phyloP scores from a whole-genome alignment of 2,797 vertebrate genomes.

The Enteromius unitaeniatus region DNA sequence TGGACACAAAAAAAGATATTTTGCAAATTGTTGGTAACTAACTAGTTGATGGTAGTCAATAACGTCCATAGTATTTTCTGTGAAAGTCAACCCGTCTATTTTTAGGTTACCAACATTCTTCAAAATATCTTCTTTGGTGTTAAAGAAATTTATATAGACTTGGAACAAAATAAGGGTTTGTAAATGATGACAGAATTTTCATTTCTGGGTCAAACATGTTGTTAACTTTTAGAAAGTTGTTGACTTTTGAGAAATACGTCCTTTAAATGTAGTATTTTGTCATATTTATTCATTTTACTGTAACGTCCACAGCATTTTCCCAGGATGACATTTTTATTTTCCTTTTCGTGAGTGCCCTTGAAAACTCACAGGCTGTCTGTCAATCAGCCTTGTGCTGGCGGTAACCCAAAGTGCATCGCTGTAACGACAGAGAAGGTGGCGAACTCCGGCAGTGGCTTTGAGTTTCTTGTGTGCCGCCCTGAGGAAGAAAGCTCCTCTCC shows the following conservation, averaged over 20 bases:
- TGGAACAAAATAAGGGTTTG: neutral
- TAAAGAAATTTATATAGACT: neutral
- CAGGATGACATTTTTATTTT: constrained; percentile 7
- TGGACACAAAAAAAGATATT: neutral
- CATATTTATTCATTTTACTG: constrained; percentile 12
- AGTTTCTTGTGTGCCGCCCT: constrained; percentile 32
- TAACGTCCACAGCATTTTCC: constrained; percentile 22
- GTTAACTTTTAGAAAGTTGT: neutral
- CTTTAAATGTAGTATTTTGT: neutral
- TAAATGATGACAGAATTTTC: neutral
- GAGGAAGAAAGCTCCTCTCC: constrained; percentile 43
- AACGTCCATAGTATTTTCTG: neutral
- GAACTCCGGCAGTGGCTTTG: constrained; percentile 29
- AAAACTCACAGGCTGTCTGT: constrained; percentile 46
- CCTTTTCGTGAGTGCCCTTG: constrained; percentile 25
- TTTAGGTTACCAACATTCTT: neutral
- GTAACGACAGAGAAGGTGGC: constrained; percentile 33
- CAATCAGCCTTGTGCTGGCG: constrained; percentile 38
- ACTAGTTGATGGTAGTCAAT: neutral
- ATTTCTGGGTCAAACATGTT: neutral
- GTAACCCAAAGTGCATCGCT: constrained; percentile 50
- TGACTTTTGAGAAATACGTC: neutral
- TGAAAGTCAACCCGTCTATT: neutral
- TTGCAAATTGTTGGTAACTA: neutral
- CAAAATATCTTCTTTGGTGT: neutral